Evolutionary conservation across 2,113 vertebrate genomes (phyloP), one percentile per base, ranked within the genome.

Genomic region (Anhinga rufa): DNA sequence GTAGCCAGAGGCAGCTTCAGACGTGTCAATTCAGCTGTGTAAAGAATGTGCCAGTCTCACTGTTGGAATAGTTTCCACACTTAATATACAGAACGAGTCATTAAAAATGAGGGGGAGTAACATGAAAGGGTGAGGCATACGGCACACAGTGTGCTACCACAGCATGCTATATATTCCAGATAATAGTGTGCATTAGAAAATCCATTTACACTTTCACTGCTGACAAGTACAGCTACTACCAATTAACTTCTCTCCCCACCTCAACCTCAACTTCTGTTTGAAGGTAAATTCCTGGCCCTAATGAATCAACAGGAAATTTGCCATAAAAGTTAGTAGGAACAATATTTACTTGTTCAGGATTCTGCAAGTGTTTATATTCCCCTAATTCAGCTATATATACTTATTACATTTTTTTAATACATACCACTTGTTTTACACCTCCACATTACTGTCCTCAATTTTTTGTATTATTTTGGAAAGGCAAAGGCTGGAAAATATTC

Each of bases 71-170:
- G 54, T 65, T 87, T 87, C 93, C 82, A 46, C 36, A 38, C 34
- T 92, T 93, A 95, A 86, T 91, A 85, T 78, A 78, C 71, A 76
- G 78, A 80, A 70, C n/a, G 6, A 93, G 86, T 94, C 79, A 95
- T 91, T 96, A 95, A 95, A 93, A 96, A 90, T 21, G 75, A 95
- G 92, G 70, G 90, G 86, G 93, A 86, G 89, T 93, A 89, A 92
- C 87, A 91, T 74, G 83, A 96, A 93, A 97, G 87, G 95, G 82
- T 82, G 90, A 85, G 94, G 93, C 60, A 78, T 25, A 95, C 65
- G 66, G 93, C 88, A 97, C 72, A 88, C n/a, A 69, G 64, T 89
- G 83, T 95, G 83, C 86, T 96, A 71, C 94, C 90, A 92, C 97
- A 92, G 90, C 91, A 94, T 94, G 82, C 86, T 88, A 83, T 92